phyloP scores from a whole-genome alignment of 2,888 invertebrate species.

The Margaritifera margaritifera region DNA sequence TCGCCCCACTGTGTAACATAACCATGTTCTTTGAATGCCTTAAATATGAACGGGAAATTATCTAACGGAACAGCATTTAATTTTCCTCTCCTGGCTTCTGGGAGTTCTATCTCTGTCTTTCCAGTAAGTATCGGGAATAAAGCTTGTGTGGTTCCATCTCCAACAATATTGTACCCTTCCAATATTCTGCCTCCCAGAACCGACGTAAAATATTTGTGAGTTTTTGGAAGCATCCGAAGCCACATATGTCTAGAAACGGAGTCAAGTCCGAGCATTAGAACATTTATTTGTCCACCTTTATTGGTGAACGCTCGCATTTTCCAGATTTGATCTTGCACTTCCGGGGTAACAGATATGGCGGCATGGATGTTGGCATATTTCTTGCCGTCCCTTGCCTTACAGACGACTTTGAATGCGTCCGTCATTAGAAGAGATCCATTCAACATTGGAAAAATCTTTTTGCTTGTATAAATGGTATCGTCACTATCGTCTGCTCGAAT shows the following conservation, averaged over 20 bases:
- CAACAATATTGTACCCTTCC: slow-evolving; percentile 76
- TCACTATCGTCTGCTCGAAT: slow-evolving; percentile 55
- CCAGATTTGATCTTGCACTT: slow-evolving; percentile 10
- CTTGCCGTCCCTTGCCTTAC: slow-evolving; percentile 53
- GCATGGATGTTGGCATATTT: slow-evolving; percentile 82
- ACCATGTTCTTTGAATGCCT: slow-evolving; percentile 78
- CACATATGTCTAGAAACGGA: slow-evolving; percentile 86
- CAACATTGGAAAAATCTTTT: slow-evolving; percentile 45
- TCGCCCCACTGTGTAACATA: slow-evolving; percentile 86
- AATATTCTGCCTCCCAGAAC: slow-evolving; percentile 76
- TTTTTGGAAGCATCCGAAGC: slow-evolving; percentile 64
- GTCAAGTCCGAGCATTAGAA: slow-evolving; percentile 91
- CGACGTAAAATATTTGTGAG: slow-evolving; percentile 61
- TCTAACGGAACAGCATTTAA: slow-evolving; percentile 80
- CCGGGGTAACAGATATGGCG: slow-evolving; percentile 73
- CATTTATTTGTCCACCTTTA: slow-evolving; percentile 75
- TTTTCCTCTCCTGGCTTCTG: slow-evolving; percentile 84
- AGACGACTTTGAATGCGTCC: slow-evolving; percentile 67
- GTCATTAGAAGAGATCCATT: slow-evolving; percentile 51
- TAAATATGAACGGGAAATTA: slow-evolving; percentile 86
- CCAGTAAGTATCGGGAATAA: slow-evolving; percentile 91
- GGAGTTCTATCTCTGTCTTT: slow-evolving; percentile 84
- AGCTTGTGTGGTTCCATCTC: slow-evolving; percentile 77
- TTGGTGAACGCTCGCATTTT: not conserved
- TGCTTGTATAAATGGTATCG: slow-evolving; percentile 44